These are phyloP conservation scores for Brachionichthys hirsutus DNA, from an alignment of 2,113 vertebrate species.

Conservation along the genomic window DNA sequence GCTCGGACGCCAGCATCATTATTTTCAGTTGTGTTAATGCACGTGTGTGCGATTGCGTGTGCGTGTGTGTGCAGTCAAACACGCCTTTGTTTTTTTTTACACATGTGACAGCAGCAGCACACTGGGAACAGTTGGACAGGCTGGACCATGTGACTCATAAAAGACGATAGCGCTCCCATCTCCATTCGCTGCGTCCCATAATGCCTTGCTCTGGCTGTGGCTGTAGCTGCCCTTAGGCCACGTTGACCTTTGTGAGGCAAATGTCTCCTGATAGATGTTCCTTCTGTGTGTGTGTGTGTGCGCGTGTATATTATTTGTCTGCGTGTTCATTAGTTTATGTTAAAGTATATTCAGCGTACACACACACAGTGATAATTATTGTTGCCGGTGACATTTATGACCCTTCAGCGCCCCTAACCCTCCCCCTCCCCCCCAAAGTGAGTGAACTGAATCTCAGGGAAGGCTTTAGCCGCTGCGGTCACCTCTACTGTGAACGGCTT, in stretches of 20 bases:
- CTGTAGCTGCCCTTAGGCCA: conserved; percentile 55
- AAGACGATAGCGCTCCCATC: conserved; percentile 21
- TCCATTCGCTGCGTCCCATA: conserved; percentile 40
- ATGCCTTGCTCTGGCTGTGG: conserved; percentile 55
- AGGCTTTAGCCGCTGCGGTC: background rate
- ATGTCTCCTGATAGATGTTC: conserved; percentile 61
- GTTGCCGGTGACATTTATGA: too few species aligned
- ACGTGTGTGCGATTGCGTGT: too few species aligned
- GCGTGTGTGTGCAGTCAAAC: background rate
- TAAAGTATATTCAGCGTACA: background rate
- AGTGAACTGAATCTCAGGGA: background rate
- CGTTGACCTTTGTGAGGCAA: conserved; percentile 68
- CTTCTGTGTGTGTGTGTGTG: conserved; percentile 19
- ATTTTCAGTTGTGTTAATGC: too few species aligned
- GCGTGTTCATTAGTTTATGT: conserved; percentile 24
- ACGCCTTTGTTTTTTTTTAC: background rate
- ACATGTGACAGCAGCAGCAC: conserved; percentile 25
- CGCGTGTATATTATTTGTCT: conserved; percentile 1
- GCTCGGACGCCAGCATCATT: too few species aligned
- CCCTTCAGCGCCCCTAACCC: too few species aligned
- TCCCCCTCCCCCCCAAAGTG: too few species aligned
- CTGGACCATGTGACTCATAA: conserved; percentile 28
- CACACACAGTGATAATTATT: too few species aligned
- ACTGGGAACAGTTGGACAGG: conserved; percentile 32
- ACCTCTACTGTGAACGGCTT: conserved; percentile 1